Percentiles rank a stretch among this genome's conserved stretches.
Evolutionary conservation across 2,888 invertebrate genomes (phyloP).

Genomic region (Imbricaverruca yamaguchii): DNA sequence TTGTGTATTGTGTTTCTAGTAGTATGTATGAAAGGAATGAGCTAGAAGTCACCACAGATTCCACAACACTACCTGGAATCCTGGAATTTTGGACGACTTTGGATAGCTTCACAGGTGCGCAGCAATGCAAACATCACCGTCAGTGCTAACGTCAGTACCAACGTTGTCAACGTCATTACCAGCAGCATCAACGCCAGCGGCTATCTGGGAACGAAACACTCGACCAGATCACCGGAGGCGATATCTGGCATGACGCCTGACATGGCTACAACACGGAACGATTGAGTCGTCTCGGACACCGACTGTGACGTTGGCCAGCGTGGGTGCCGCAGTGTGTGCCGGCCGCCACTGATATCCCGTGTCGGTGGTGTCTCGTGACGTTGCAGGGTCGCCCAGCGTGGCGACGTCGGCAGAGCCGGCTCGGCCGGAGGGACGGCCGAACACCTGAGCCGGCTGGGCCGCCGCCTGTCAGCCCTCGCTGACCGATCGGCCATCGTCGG

Average conservation of each 20-base stretch:
- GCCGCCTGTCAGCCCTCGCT: background rate
- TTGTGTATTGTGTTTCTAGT: too few species aligned
- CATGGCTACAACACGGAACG: background rate
- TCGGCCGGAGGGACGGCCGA: background rate
- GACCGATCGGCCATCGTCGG: constrained; percentile 10
- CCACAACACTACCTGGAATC: too few species aligned
- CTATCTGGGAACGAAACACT: too few species aligned
- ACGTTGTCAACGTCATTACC: too few species aligned
- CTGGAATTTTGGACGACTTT: too few species aligned
- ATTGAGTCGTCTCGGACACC: background rate
- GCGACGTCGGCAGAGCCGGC: background rate
- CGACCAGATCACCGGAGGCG: too few species aligned
- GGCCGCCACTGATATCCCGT: background rate
- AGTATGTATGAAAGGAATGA: too few species aligned
- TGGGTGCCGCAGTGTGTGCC: background rate
- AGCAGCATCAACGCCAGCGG: too few species aligned
- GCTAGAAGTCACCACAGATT: too few species aligned
- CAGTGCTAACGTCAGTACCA: too few species aligned
- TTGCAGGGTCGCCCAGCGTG: background rate
- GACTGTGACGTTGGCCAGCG: background rate
- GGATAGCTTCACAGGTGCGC: too few species aligned
- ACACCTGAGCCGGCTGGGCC: constrained; percentile 4
- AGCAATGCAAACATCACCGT: too few species aligned
- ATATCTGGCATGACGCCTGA: background rate
- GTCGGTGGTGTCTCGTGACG: background rate